These are phyloP conservation scores for Periparus ater DNA, from an alignment of 2,797 vertebrate genomes.

Conservation along the genomic window DNA sequence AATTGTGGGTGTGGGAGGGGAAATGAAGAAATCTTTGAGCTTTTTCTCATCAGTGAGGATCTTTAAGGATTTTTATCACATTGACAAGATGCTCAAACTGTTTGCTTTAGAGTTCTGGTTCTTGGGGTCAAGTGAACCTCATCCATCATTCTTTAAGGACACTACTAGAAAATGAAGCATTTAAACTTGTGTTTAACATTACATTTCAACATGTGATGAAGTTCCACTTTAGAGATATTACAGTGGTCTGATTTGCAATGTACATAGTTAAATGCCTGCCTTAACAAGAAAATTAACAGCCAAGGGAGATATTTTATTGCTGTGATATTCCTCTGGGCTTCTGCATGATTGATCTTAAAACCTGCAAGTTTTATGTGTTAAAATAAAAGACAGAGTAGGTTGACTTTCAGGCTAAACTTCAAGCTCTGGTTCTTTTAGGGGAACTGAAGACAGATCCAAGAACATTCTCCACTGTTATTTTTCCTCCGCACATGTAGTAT, in stretches of 20 bases:
- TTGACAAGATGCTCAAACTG: not conserved
- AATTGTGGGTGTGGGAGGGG: not conserved
- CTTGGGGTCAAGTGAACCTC: not conserved
- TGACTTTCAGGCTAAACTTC: not conserved
- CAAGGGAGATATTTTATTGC: not conserved
- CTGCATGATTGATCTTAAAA: not conserved
- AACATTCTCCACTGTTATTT: not conserved
- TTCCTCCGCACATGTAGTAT: not conserved
- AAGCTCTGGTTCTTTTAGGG: not conserved
- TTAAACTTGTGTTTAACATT: not conserved
- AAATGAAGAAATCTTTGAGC: not conserved
- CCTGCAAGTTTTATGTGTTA: not conserved
- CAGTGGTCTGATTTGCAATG: not conserved
- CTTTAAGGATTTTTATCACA: not conserved
- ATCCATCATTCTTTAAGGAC: not conserved
- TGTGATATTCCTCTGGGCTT: not conserved
- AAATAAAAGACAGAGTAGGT: not conserved
- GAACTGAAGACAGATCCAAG: not conserved
- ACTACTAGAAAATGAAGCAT: not conserved
- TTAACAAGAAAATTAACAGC: constrained; percentile 19
- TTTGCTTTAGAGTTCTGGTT: not conserved
- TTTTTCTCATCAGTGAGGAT: not conserved
- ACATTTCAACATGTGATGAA: not conserved
- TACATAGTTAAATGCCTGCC: not conserved
- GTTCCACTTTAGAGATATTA: not conserved